Percentiles rank a stretch among this genome's conserved stretches.
Conservation (phyloP, 2,113 vertebrate species). For the Psittacus erithacus region DNA sequence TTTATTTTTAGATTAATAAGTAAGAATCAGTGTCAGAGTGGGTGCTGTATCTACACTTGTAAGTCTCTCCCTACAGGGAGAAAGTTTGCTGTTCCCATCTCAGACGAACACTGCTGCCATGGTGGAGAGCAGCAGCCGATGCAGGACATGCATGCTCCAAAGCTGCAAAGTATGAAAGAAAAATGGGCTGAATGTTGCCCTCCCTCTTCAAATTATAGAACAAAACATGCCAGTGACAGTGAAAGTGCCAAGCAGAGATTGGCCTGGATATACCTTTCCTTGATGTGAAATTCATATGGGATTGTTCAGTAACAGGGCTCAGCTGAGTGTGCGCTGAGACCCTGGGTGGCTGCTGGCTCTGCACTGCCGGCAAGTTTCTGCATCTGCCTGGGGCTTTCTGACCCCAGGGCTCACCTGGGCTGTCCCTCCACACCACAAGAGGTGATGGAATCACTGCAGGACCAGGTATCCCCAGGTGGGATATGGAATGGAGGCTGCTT, state of each 20-base stretch:
- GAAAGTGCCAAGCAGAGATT: background rate
- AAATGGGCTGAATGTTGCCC: background rate
- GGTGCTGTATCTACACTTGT: background rate
- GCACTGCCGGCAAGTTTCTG: background rate
- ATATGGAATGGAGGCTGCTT: background rate
- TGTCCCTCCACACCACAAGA: background rate
- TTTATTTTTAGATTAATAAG: background rate
- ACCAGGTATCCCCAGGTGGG: background rate
- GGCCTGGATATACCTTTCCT: background rate
- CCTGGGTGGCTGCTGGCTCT: fast-evolving
- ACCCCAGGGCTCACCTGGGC: background rate
- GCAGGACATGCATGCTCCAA: background rate
- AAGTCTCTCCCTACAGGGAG: background rate
- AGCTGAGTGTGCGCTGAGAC: fast-evolving
- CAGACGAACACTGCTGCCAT: background rate
- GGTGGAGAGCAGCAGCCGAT: background rate
- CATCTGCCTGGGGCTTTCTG: background rate
- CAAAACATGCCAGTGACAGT: background rate
- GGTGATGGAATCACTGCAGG: background rate
- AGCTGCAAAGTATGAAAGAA: background rate
- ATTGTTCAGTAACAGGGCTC: background rate
- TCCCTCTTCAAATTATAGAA: background rate
- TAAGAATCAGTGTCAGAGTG: background rate
- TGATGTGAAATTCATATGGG: background rate
- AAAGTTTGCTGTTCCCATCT: fast-evolving